Conservation (phyloP, 2,113 vertebrate genomes). For the Atrichornis clamosus region DNA sequence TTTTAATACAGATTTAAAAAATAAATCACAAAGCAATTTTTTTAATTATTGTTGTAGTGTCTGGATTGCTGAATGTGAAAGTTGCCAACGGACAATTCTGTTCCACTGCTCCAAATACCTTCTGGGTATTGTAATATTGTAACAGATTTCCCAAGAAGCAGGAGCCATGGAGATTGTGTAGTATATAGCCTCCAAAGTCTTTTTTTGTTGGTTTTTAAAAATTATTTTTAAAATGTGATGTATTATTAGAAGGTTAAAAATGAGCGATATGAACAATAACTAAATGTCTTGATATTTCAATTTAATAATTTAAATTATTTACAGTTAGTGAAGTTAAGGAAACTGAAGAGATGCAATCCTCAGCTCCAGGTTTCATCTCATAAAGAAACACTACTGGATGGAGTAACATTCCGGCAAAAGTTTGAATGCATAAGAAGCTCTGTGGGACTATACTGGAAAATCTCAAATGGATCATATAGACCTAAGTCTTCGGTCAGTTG, state of each 20-base stretch:
- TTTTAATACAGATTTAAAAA: constrained; percentile 62
- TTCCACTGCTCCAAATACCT: constrained; percentile 53
- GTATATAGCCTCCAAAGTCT: constrained; percentile 64
- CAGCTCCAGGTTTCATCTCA: constrained; percentile 37
- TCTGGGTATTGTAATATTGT: constrained; percentile 44
- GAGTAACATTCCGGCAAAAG: constrained; percentile 53
- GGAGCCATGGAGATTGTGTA: constrained; percentile 52
- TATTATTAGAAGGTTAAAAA: constrained; percentile 72
- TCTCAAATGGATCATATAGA: constrained; percentile 21
- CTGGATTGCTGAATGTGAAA: constrained; percentile 74
- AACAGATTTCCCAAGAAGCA: constrained; percentile 31
- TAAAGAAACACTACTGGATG: constrained; percentile 53
- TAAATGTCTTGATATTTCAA: constrained; percentile 72
- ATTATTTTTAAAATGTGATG: constrained; percentile 72
- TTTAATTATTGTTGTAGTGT: constrained; percentile 68
- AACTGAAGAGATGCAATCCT: constrained; percentile 53
- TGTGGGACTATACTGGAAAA: constrained; percentile 60
- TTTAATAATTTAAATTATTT: constrained; percentile 65
- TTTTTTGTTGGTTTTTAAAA: constrained; percentile 52
- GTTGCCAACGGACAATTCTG: constrained; percentile 55
- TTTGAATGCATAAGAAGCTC: constrained; percentile 58
- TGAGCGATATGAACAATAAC: constrained; percentile 76
- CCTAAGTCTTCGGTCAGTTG: constrained; percentile 38
- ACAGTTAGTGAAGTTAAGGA: constrained; percentile 59
- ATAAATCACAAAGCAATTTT: constrained; percentile 57